These are phyloP conservation scores for Cheilosia scutellata DNA, from an alignment of 2,888 invertebrate species.

Conservation along the genomic window DNA sequence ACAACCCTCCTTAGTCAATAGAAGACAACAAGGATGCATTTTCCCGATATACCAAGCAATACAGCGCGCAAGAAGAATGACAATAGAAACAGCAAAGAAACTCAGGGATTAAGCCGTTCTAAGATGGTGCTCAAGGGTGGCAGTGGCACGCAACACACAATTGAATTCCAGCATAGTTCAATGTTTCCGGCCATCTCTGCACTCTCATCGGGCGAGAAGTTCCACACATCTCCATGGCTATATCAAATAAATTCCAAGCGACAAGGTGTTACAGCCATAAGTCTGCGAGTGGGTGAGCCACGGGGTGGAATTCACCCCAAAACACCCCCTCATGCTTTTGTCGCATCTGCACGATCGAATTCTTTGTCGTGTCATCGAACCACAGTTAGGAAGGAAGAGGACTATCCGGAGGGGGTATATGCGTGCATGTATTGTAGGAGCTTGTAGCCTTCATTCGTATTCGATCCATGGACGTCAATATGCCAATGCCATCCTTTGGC, in stretches of 20 bases:
- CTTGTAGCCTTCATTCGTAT: constrained; percentile 35
- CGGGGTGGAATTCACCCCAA: constrained; percentile 35
- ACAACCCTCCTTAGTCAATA: constrained; percentile 44
- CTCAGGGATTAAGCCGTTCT: constrained; percentile 62
- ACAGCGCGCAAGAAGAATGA: constrained; percentile 48
- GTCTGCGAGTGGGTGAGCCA: constrained; percentile 20
- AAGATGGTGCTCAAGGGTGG: constrained; percentile 37
- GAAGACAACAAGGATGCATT: constrained; percentile 62
- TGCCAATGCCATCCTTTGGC: constrained; percentile 34
- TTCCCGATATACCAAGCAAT: constrained; percentile 49
- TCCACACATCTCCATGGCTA: constrained; percentile 20
- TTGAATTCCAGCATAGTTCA: constrained; percentile 70
- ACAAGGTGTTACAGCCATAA: constrained; percentile 42
- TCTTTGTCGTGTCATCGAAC: constrained; percentile 69
- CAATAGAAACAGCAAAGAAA: constrained; percentile 19
- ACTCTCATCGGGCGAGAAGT: constrained; percentile 10
- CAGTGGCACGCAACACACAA: constrained; percentile 39
- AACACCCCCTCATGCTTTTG: constrained; percentile 34
- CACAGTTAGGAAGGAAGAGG: constrained; percentile 3
- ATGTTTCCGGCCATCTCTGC: constrained; percentile 35
- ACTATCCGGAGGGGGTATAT: not conserved
- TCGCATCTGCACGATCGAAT: constrained; percentile 45
- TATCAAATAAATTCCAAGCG: constrained; percentile 48
- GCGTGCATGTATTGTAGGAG: not conserved
- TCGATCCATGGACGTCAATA: constrained; percentile 7